Base-by-base conservation (phyloP, 2,113 vertebrate genomes). In the Galemys pyrenaicus region DNA sequence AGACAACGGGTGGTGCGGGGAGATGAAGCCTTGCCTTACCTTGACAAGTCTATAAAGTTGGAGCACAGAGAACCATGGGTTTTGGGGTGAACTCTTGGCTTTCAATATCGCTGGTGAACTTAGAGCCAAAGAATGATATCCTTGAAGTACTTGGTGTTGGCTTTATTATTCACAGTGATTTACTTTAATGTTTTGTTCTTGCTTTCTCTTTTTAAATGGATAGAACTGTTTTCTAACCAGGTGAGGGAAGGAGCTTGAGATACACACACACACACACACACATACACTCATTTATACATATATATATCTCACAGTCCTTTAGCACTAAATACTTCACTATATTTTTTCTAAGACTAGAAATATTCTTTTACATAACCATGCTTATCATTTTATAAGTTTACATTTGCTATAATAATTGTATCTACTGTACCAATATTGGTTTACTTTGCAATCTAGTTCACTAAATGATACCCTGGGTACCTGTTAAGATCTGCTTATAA, bases 151-250 rank as follows among this genome's bases (percentile, higher is more conserved):
- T 60, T 7, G 39, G 11, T 26, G 7, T 41, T 80, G 85, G 8
- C 62, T 87, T 95, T 70, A 82, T 70, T 56, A 82, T 80, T 94
- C 41, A 88, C 10, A 79, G 8, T 73, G 62, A 77, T 56, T 80
- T 60, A n/a, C 44, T 28, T 75, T n/a, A 41, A 41, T 51, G 60
- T 30, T 64, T 0, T 28, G 51, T 39, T 68, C 32, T 82, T 6
- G 56, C 0, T 44, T 11, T 65, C 5, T 68, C 32, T 60, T 9
- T 67, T 13, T 37, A 28, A 28, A 71, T 35, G 32, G 44, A 84
- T 71, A n/a, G 8, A 30, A 8, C 84, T 83, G 30, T 94, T 77
- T 89, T 70, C 41, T 80, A 13, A n/a, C 37, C 2, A 46, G 60
- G 56, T 88, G 58, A 80, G 35, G 19, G 6, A 56, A 80, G 39